A percentile compares a stretch with the other conserved stretches of the same genome.
Conservation (phyloP, 2,888 invertebrate species). For the Protonemura montana region DNA sequence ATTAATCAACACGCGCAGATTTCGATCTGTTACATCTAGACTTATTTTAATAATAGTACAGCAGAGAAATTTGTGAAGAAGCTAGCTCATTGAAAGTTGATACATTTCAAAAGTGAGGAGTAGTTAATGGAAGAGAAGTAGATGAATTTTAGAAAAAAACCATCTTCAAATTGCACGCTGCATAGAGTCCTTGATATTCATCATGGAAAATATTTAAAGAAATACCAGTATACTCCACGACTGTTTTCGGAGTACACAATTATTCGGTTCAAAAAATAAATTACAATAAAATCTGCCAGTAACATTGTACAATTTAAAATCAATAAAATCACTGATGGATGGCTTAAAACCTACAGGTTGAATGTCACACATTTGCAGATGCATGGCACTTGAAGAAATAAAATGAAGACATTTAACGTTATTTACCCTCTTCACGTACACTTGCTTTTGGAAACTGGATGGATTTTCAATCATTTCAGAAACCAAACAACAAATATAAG, state of each 20-base stretch:
- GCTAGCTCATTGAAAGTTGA: constrained; percentile 12
- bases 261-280: background rate
- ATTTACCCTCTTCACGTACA: background rate
- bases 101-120: constrained; percentile 1
- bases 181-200: background rate
- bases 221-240: background rate
- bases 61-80: constrained; percentile 12
- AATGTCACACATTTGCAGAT: background rate
- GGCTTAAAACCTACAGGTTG: background rate
- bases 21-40: background rate
- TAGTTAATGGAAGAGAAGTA: constrained; percentile 4
- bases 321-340: background rate
- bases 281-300: background rate
- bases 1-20: background rate
- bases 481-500: constrained; percentile 4
- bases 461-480: constrained; percentile 25
- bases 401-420: constrained; percentile 19
- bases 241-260: background rate
- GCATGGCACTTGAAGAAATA: constrained; percentile 46
- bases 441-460: constrained; percentile 32
- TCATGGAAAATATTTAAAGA: background rate
- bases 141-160: background rate
- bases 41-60: background rate
- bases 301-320: background rate
- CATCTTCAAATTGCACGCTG: background rate